Evolutionary conservation across 2,888 invertebrate genomes (phyloP).

Genomic region (Drosophila mercatorum): DNA sequence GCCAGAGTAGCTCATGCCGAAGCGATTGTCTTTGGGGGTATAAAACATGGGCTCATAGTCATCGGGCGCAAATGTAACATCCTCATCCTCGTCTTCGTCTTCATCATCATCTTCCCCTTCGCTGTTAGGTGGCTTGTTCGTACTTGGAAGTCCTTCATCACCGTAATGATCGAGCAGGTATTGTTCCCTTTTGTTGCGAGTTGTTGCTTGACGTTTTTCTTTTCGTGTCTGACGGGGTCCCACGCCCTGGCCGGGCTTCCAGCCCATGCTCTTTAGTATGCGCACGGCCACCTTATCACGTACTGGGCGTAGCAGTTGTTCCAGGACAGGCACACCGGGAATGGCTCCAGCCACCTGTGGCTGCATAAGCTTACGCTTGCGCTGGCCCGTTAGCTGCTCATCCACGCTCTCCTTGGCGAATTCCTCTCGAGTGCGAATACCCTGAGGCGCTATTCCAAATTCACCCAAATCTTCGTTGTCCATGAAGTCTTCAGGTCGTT

Average conservation of each 20-base stretch:
- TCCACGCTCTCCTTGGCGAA: conserved; percentile 86
- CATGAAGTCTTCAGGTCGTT: conserved; percentile 97
- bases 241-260: conserved; percentile 94
- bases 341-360: conserved; percentile 73
- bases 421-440: conserved; percentile 91
- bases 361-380: conserved; percentile 84
- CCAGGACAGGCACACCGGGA: conserved; percentile 89
- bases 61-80: conserved; percentile 85
- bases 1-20: conserved; percentile 92
- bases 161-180: conserved; percentile 83
- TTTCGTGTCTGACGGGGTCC: conserved; percentile 84
- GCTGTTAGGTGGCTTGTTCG: conserved; percentile 24
- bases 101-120: conserved; percentile 29
- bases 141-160: conserved; percentile 37
- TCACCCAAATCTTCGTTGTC: conserved; percentile 98
- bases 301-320: conserved; percentile 89
- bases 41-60: conserved; percentile 91
- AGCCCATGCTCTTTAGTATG: conserved; percentile 95
- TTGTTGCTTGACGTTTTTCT: conserved; percentile 83
- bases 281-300: conserved; percentile 95
- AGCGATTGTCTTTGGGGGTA: conserved; percentile 91
- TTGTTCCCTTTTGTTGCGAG: conserved; percentile 77
- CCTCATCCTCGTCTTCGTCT: conserved; percentile 70
- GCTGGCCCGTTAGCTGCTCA: conserved; percentile 58
- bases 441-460: conserved; percentile 97